Evolutionary conservation across 2,888 invertebrate genomes (phyloP).

Genomic region (Macroteleia sp.): DNA sequence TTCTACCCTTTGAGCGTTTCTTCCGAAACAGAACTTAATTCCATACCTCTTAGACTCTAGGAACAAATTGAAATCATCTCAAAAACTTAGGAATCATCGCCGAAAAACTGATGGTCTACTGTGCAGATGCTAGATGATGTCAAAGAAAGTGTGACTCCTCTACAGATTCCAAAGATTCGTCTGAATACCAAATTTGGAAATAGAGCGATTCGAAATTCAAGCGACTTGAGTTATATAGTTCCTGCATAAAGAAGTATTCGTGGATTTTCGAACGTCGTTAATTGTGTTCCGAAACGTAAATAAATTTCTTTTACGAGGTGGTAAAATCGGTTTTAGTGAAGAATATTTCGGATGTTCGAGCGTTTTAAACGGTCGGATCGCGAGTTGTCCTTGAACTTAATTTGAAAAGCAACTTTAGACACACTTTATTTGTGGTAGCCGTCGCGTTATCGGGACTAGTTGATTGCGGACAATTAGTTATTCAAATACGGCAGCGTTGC

Average conservation of each 20-base stretch:
- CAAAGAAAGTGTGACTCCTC: no score
- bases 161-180: no score
- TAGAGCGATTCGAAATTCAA: not conserved
- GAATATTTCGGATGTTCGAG: not conserved
- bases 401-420: conserved; percentile 4
- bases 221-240: not conserved
- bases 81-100: no score
- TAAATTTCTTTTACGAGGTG: conserved; percentile 5
- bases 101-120: no score
- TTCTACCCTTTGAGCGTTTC: no score
- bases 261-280: not conserved
- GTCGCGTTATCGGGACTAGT: conserved; percentile 45
- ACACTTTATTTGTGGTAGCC: conserved; percentile 12
- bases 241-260: not conserved
- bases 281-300: not conserved
- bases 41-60: no score
- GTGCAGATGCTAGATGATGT: no score
- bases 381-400: conserved; percentile 30
- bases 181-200: not conserved
- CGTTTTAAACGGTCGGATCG: not conserved
- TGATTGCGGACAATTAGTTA: conserved; percentile 66
- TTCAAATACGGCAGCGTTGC: conserved; percentile 61
- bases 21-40: no score
- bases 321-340: conserved; percentile 13
- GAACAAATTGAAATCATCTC: no score